These are phyloP conservation scores for Atherinomorus stipes DNA, from an alignment of 2,113 vertebrate species.

Conservation along the genomic window DNA sequence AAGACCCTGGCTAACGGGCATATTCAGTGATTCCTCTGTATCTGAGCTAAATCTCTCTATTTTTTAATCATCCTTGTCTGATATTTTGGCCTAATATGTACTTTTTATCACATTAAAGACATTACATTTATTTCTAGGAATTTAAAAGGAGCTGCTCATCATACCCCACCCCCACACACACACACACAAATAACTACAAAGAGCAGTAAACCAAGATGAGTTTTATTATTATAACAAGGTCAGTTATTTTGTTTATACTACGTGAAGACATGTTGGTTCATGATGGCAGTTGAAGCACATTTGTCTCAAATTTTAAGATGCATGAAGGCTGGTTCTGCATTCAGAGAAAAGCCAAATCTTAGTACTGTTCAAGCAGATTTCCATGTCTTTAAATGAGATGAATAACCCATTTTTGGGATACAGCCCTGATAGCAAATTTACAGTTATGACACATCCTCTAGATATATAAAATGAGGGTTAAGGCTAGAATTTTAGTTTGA, in stretches of 20 bases:
- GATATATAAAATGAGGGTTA: constrained; percentile 79
- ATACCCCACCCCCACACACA: background rate
- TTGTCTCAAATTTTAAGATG: constrained; percentile 63
- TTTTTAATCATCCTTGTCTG: too few species aligned
- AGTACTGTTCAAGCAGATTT: constrained; percentile 59
- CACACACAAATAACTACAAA: constrained; percentile 33
- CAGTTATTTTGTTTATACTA: constrained; percentile 69
- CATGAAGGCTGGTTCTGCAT: constrained; percentile 65
- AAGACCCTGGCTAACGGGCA: too few species aligned
- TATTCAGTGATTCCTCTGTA: too few species aligned
- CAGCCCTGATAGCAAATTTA: constrained; percentile 79
- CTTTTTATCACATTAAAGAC: too few species aligned
- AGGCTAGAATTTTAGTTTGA: constrained; percentile 83
- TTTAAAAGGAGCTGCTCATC: background rate
- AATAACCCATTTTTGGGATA: constrained; percentile 56
- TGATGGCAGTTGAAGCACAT: constrained; percentile 72
- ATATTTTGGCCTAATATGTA: too few species aligned
- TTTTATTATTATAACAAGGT: constrained; percentile 83
- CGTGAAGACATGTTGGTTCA: constrained; percentile 65
- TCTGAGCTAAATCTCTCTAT: too few species aligned
- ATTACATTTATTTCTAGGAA: too few species aligned
- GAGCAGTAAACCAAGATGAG: constrained; percentile 77
- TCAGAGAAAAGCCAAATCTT: constrained; percentile 65
- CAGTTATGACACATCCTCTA: constrained; percentile 66
- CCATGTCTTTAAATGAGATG: constrained; percentile 59